Percentiles rank a stretch among this genome's conserved stretches.
Conservation (phyloP, 2,113 vertebrate genomes). For the Emydura subglobosa region DNA sequence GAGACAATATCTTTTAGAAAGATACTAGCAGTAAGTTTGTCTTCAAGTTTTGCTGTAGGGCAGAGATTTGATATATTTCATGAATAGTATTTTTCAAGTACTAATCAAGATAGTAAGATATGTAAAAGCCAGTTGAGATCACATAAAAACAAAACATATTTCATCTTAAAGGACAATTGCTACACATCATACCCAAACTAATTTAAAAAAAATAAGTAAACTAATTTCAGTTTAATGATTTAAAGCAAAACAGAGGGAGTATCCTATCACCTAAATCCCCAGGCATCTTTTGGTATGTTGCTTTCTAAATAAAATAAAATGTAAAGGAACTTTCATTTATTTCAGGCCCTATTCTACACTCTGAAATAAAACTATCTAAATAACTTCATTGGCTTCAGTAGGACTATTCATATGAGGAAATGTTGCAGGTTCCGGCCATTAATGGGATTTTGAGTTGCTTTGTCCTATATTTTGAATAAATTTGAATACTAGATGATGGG, state of each 20-base stretch:
- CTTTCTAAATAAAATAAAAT: neutral
- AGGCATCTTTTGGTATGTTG: neutral
- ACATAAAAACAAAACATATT: constrained; percentile 1
- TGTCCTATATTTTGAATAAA: neutral
- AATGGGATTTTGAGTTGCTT: neutral
- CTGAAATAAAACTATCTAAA: neutral
- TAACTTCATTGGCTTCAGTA: neutral
- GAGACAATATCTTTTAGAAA: neutral
- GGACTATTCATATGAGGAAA: neutral
- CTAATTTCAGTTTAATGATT: neutral
- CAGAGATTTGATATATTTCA: neutral
- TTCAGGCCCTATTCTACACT: neutral
- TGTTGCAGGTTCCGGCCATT: neutral
- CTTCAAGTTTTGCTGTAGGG: neutral
- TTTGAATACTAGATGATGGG: neutral
- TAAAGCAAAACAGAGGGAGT: neutral
- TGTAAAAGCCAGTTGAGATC: neutral
- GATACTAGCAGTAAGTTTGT: neutral
- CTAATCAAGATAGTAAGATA: neutral
- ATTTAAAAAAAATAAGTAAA: neutral
- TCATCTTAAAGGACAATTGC: neutral
- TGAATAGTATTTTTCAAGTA: neutral
- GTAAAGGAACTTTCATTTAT: neutral
- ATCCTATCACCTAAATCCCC: neutral
- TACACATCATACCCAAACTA: neutral